Evolutionary conservation across 2,797 vertebrate genomes (phyloP), one percentile per base, ranked within the genome.

Genomic region (Psittacula derbiana): DNA sequence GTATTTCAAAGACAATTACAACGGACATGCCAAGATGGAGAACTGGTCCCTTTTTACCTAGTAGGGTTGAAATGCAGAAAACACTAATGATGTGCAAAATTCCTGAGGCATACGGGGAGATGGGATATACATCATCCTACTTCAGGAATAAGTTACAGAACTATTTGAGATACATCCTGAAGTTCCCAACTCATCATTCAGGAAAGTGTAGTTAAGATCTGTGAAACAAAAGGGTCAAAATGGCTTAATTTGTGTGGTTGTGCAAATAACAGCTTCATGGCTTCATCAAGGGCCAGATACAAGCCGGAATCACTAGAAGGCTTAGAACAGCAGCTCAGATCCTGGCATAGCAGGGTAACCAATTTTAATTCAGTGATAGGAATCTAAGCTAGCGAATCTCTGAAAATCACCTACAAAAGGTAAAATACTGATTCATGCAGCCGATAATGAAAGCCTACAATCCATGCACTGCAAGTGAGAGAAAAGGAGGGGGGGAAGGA

Each of bases 1-100:
- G 5, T 4, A 40, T 64, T 95, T 79, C 50, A 36, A 66, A 28
- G n/a, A 58, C 18, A 80, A 57, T 27, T 40, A 17, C 17, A 74
- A 18, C 2, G 10, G 50, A 71, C 0, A 1, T 3, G 5, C 11
- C 67, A 49, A 40, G 9, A 4, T 41, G 44, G 8, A 80, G 33
- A 65, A 70, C 11, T 36, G 21, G 5, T 13, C 10, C 31, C 18
- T 46, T 71, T 53, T 20, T 38, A 40, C 13, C 16, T 4, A 23
- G 43, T 4, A 33, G 30, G 21, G 27, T 8, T 79, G n/a, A 70
- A 58, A 10, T 8, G 46, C 7, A 90, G 24, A 49, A 86, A 91
- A 67, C 47, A 64, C 8, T 31, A 49, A 10, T 8, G 33, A 80
- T 28, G 28, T 25, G n/a, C 41, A 47, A n/a, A 85, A 84, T 8